A percentile compares a stretch with the other conserved stretches of the same genome.
These are phyloP conservation scores for Haplotaxodon microlepis DNA, from an alignment of 2,113 vertebrate genomes.

Conservation along the genomic window DNA sequence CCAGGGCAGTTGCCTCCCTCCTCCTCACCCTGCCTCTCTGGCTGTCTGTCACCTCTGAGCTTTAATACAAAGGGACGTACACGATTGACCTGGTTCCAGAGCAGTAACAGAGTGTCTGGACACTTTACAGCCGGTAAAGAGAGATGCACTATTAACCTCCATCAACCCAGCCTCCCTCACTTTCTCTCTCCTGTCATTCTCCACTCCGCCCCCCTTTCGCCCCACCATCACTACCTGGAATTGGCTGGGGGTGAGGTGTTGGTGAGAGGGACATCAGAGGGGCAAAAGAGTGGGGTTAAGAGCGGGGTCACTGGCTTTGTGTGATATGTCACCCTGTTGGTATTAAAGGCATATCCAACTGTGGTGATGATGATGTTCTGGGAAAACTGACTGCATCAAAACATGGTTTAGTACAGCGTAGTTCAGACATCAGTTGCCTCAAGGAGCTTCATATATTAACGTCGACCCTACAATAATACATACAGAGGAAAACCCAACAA, in stretches of 20 bases:
- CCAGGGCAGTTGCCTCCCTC: background rate
- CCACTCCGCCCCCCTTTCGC: background rate
- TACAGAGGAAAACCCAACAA: background rate
- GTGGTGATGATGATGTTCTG: background rate
- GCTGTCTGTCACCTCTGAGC: slow-evolving; percentile 49
- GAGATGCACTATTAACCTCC: slow-evolving; percentile 65
- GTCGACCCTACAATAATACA: background rate
- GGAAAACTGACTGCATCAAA: background rate
- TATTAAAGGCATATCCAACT: slow-evolving; percentile 4
- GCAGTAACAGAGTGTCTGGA: slow-evolving; percentile 60
- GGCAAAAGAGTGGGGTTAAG: slow-evolving; percentile 12
- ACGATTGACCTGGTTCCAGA: slow-evolving; percentile 50
- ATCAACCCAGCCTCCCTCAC: slow-evolving; percentile 26
- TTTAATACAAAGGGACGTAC: slow-evolving; percentile 55
- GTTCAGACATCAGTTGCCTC: background rate
- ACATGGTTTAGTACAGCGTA: background rate
- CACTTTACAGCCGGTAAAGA: slow-evolving; percentile 50
- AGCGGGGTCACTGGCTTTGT: slow-evolving; percentile 11
- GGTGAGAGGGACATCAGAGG: background rate
- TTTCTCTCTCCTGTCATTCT: slow-evolving; percentile 20
- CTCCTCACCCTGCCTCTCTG: background rate
- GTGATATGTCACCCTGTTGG: slow-evolving; percentile 16
- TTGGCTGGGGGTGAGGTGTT: background rate
- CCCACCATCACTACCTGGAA: slow-evolving; percentile 35
- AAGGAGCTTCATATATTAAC: background rate